Evolutionary conservation across 2,888 invertebrate genomes (phyloP), one percentile per base, ranked within the genome.

Genomic region (Pseudolycoriella hygida): DNA sequence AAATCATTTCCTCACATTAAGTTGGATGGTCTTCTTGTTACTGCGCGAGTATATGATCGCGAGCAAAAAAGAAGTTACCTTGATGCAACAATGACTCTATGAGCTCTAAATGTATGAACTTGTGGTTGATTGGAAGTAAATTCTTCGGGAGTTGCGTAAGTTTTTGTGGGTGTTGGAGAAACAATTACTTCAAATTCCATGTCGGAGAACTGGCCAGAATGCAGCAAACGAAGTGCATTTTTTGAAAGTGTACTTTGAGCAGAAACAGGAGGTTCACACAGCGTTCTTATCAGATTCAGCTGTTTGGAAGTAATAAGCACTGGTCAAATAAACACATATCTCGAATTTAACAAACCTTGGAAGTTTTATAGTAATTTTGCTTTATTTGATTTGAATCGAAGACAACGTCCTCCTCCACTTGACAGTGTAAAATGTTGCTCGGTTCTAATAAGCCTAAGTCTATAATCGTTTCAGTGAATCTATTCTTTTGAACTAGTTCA

Each of bases 51-150:
- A n/a, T n/a, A n/a, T n/a, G n/a, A n/a, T n/a, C n/a, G n/a, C n/a
- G n/a, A n/a, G n/a, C n/a, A n/a, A n/a, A n/a, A n/a, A n/a, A n/a
- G n/a, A n/a, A n/a, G n/a, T n/a, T 43, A 54, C 47, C 59, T 55
- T 1, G 78, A 68, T 3, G 79, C 76, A 12, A 79, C 73, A 47
- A 79, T 72, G 11, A 77, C 76, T 46, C 78, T 66, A 58, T 80
- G 80, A 1, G 77, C 72, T 49, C 66, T 64, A 50, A 72, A 66
- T 40, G 61, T 65, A 50, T 64, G 64, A 44, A 60, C 53, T 41
- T 61, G 58, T 37, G 54, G 42, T 45, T 49, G 42, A 43, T 47
- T 37, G 46, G 15, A 17, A 40, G 47, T 15, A 18, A 40, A 32
- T 1, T 42, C 34, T 18, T 37, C 46, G 43, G 48, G 30, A 19